Base-by-base conservation (phyloP, 1,140 invertebrate genomes). In the Temnothorax curvispinosus region DNA sequence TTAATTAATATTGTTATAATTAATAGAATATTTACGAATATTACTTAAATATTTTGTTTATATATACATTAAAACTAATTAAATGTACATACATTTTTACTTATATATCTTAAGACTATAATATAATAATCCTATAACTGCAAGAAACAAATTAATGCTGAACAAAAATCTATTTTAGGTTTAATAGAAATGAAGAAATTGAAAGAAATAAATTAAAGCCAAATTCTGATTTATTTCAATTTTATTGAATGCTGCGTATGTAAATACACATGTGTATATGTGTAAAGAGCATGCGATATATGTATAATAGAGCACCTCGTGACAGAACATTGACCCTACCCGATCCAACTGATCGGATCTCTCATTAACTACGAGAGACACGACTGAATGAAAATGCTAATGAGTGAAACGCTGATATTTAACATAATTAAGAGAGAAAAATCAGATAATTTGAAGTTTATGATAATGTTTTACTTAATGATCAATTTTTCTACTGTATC, bases 321-420 rank as follows among this genome's bases (percentile, higher is more conserved):
- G 58, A 88, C 64, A 80, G 86, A 90, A 85, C 86, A 64, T 90
- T 90, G 86, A 90, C 88, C 86, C 71, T 88, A 87, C 65, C 69
- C 80, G 64, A 71, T 85, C 64, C 64, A 50, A 56, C 35, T 47
- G 60, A 13, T 27, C 27, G 27, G 27, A 27, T 27, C 27, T 27
- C 27, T 27, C 27, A 27, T 27, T 27, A 27, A 27, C 27, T 27
- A 27, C 15, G 13, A 80, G 69, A 77, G 75, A 77, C 87, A 75
- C 54, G 21, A 54, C 50, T 50, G 44, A 85, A 90, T 64, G 44
- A 87, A 80, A 47, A 69, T 18, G 64, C 32, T 80, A 52, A 85
- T 76, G 18, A 84, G 15, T 3, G 27, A 38, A 47, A 58, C 11
- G 18, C 18, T 74, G n/a, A 47, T 69, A 74, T 52, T n/a, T 41